Base-by-base conservation (phyloP, 2,113 vertebrate genomes). In the Stomatorhinus ivindoensis region DNA sequence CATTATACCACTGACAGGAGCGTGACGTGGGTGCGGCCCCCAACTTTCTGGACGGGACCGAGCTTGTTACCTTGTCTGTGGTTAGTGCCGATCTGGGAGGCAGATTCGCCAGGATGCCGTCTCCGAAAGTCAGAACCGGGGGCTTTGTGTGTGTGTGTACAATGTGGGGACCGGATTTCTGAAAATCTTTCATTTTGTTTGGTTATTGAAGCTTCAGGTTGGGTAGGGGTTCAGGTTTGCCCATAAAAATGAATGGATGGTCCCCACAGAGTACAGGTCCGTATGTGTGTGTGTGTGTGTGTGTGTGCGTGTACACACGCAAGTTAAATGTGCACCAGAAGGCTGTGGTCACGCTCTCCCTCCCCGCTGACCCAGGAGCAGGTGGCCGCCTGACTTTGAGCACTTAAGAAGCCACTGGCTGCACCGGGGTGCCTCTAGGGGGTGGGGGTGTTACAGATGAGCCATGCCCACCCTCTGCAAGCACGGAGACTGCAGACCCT, bases 311-410 rank as follows among this genome's bases (percentile, higher is more conserved):
- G 0, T 61, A 11, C 35, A 39, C 6, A 7, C 35, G 17, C 48
- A 48, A 47, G 4, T 42, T 47, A 82, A 89, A 69, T 89, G 89
- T 50, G 42, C 82, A 89, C 21, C 89, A 84, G 80, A 13, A 73
- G 76, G 39, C 35, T 50, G 17, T 21, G 55, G 17, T 46, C 42
- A 89, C 7, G 27, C 42, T 86, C 46, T 58, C 17, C 24, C 15
- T 61, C 58, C 89, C 47, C 24, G 3, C 47, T 31, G 84, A 76
- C 85, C 85, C 58, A 39, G 58, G 61, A 87, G 48, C 89, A 87
- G 89, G 89, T 89, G 89, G 89, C 47, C 4, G 27, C 27, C 15
- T 10, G 76, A 39, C 42, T 11, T 13, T 11, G 11, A 42, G 73
- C 73, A 80, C 73, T 80, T 80, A 35, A 19, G 73, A 42, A 76